A percentile compares a stretch with the other conserved stretches of the same genome.
phyloP scores from a whole-genome alignment of 1,140 invertebrate species.

The Pseudachorutes palmiensis region DNA sequence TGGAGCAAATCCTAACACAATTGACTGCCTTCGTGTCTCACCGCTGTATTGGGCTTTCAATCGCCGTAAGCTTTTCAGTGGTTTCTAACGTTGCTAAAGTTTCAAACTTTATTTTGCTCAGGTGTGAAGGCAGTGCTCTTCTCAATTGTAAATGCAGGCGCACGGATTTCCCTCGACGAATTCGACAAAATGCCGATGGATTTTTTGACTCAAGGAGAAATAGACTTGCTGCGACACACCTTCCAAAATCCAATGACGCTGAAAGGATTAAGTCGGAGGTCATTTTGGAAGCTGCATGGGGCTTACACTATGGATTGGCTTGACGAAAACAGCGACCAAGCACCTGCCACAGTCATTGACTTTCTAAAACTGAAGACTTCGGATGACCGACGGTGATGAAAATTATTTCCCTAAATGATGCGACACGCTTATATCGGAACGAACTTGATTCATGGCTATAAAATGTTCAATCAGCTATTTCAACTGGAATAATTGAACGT shows the following conservation, averaged over 20 bases:
- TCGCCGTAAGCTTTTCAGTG: conserved; percentile 7
- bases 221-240: neutral
- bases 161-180: neutral
- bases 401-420: too few species aligned
- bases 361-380: neutral
- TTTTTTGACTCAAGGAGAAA: neutral
- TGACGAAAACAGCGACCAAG: neutral
- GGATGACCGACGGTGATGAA: too few species aligned
- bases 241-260: conserved; percentile 1
- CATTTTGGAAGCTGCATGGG: neutral
- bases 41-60: conserved; percentile 18
- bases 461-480: too few species aligned
- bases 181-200: neutral
- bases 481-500: too few species aligned
- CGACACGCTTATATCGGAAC: too few species aligned
- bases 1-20: conserved; percentile 26
- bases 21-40: conserved; percentile 23
- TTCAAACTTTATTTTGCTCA: neutral
- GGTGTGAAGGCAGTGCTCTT: neutral
- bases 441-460: too few species aligned
- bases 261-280: neutral
- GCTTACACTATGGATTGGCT: neutral
- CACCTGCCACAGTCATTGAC: neutral
- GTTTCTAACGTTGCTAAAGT: neutral
- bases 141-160: neutral